phyloP scores from a whole-genome alignment of 2,888 invertebrate genomes.

The Lithodes maja region DNA sequence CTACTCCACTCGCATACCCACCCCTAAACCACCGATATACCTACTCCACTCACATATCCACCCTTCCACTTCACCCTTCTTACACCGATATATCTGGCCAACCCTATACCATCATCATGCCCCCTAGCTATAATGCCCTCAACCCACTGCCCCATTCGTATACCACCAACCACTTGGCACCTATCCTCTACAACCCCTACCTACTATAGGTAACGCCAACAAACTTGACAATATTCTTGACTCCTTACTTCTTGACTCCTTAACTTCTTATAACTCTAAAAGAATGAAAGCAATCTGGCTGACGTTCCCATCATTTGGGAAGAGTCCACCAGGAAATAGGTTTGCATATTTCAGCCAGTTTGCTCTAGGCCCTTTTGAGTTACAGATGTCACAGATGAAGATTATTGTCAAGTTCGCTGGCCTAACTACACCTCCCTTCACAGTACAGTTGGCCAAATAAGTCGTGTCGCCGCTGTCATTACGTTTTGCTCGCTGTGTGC shows the following conservation, averaged over 20 bases:
- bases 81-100: neutral
- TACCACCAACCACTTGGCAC: neutral
- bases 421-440: too few relatives aligned
- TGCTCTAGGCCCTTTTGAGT: too few relatives aligned
- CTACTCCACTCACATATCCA: neutral
- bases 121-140: neutral
- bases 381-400: too few relatives aligned
- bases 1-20: neutral
- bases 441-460: too few relatives aligned
- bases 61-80: neutral
- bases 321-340: too few relatives aligned
- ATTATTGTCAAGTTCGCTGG: too few relatives aligned
- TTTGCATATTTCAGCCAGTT: too few relatives aligned
- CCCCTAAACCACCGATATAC: too few relatives aligned
- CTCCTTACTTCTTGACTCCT: neutral
- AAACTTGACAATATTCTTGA: neutral
- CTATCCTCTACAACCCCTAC: neutral
- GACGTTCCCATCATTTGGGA: too few relatives aligned
- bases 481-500: too few relatives aligned
- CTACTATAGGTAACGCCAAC: neutral
- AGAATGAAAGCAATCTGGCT: too few relatives aligned
- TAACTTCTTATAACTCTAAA: neutral
- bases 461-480: too few relatives aligned
- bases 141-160: neutral
- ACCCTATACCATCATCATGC: neutral